Percentiles rank a stretch among this genome's conserved stretches.
These are phyloP conservation scores for Pollimyrus isidori DNA, from an alignment of 2,113 vertebrate genomes.

Conservation along the genomic window DNA sequence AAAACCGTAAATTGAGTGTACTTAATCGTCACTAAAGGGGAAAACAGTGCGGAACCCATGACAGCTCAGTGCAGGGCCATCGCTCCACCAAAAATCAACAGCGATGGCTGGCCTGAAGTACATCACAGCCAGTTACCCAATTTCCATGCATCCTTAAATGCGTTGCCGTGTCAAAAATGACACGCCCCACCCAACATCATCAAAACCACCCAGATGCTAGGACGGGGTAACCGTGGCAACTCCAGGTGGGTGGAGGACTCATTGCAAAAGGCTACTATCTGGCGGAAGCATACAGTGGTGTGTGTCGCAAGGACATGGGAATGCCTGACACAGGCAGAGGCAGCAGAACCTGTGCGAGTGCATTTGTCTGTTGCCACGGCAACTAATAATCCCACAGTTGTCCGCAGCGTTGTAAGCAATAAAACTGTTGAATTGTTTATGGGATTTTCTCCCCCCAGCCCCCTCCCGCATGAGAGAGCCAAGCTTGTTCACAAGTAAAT, in stretches of 20 bases:
- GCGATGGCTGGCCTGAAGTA: background rate
- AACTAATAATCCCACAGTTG: constrained; percentile 47
- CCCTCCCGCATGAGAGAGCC: constrained; percentile 27
- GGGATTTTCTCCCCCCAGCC: background rate
- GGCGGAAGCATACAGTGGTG: constrained; percentile 22
- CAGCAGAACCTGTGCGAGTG: constrained; percentile 42
- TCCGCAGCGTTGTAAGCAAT: constrained; percentile 24
- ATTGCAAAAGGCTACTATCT: background rate
- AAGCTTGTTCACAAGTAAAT: too few relatives aligned
- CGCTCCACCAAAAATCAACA: background rate
- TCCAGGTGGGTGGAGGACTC: background rate
- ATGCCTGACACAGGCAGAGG: constrained; percentile 28
- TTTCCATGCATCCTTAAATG: background rate
- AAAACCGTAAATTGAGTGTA: background rate
- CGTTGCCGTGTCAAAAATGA: background rate
- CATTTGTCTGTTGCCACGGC: constrained; percentile 58
- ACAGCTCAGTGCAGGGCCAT: background rate
- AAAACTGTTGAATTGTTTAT: constrained; percentile 8
- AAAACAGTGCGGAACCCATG: background rate
- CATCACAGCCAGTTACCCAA: background rate
- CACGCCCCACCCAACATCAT: background rate
- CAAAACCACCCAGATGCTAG: background rate
- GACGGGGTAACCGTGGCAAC: background rate
- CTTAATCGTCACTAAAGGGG: background rate
- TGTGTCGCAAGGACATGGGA: constrained; percentile 40